A percentile compares a stretch with the other conserved stretches of the same genome.
phyloP scores from a whole-genome alignment of 2,113 vertebrate genomes.

The Calidris pygmaea region DNA sequence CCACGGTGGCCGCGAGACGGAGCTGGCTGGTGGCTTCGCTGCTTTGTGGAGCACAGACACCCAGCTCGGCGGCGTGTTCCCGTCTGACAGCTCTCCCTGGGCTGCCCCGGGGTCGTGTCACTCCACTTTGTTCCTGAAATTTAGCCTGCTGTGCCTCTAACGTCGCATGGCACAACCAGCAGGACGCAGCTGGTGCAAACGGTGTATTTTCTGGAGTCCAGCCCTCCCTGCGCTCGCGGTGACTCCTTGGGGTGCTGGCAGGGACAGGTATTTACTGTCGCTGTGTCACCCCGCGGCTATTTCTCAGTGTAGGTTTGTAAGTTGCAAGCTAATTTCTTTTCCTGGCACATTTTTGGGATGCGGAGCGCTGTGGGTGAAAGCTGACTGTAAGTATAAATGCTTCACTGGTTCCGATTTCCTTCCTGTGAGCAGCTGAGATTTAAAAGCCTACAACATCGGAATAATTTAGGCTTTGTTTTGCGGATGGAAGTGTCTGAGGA shows the following conservation, averaged over 20 bases:
- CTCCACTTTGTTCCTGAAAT: background rate
- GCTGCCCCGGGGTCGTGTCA: background rate
- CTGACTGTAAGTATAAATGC: background rate
- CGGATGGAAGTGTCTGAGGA: background rate
- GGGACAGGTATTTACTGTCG: rapidly evolving
- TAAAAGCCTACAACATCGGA: rapidly evolving
- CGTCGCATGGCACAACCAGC: background rate
- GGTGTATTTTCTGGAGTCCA: rapidly evolving
- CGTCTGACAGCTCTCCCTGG: background rate
- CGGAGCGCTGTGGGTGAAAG: background rate
- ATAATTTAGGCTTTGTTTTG: background rate
- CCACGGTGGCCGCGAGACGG: background rate
- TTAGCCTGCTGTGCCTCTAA: background rate
- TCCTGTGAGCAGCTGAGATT: background rate
- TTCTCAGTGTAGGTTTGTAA: background rate
- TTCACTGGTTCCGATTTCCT: background rate
- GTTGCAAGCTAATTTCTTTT: no score
- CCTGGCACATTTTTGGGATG: background rate
- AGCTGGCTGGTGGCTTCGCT: background rate
- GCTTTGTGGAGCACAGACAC: background rate
- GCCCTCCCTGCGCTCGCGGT: no score
- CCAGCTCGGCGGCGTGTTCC: background rate
- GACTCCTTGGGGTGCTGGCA: background rate
- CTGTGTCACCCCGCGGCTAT: background rate
- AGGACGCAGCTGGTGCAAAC: background rate